These are phyloP conservation scores for Trissolcus basalis DNA, from an alignment of 1,140 invertebrate genomes.

Conservation along the genomic window DNA sequence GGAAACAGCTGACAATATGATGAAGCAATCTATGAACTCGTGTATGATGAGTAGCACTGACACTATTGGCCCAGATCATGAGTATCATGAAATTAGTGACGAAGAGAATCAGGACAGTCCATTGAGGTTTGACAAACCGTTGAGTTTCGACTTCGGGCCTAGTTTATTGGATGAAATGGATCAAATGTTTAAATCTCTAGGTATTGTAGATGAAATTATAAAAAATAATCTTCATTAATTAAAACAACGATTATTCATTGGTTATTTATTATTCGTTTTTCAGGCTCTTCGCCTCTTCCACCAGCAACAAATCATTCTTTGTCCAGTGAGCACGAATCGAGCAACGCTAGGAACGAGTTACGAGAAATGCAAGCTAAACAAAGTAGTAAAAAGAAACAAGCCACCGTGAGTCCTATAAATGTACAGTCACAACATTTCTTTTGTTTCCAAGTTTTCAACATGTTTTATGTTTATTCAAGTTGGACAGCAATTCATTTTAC, in stretches of 20 bases:
- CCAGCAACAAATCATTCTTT: slow-evolving; percentile 71
- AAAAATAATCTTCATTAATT: no score
- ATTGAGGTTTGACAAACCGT: slow-evolving; percentile 71
- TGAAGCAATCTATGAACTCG: slow-evolving; percentile 60
- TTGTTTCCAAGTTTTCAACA: slow-evolving; percentile 17
- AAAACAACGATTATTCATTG: no score
- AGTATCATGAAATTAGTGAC: slow-evolving; percentile 95
- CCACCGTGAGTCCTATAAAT: slow-evolving; percentile 79
- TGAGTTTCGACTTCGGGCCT: slow-evolving; percentile 91
- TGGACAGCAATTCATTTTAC: neutral
- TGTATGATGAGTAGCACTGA: slow-evolving; percentile 64
- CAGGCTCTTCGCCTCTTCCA: slow-evolving; percentile 71
- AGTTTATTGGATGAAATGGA: slow-evolving; percentile 97
- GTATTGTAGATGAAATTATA: slow-evolving; percentile 32
- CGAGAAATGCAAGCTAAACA: slow-evolving; percentile 81
- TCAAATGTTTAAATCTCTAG: slow-evolving; percentile 90
- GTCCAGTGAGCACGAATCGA: slow-evolving; percentile 79
- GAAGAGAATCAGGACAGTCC: slow-evolving; percentile 82
- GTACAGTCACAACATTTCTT: slow-evolving; percentile 68
- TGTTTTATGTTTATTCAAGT: neutral
- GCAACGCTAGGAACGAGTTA: slow-evolving; percentile 84
- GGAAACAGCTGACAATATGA: slow-evolving; percentile 55
- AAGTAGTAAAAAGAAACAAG: slow-evolving; percentile 84
- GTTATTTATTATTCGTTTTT: slow-evolving; percentile 7
- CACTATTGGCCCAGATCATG: slow-evolving; percentile 79